Conservation (phyloP, 1,140 invertebrate genomes). For the Mercenaria mercenaria region DNA sequence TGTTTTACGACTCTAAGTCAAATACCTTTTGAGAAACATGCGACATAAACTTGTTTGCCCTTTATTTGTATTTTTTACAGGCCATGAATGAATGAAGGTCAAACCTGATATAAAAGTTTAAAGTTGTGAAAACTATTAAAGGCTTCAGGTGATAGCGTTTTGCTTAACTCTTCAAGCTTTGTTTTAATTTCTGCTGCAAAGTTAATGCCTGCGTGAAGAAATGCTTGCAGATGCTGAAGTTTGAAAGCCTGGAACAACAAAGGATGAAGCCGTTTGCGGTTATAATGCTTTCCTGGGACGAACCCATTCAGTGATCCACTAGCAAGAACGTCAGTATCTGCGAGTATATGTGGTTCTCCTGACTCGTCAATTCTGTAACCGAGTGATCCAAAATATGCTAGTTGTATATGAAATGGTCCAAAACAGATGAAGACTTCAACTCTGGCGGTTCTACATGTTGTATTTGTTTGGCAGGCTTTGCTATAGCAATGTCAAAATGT, state of each 20-base stretch:
- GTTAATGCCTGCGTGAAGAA: background rate
- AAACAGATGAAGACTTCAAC: constrained; percentile 51
- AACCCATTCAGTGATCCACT: constrained; percentile 85
- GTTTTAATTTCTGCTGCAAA: background rate
- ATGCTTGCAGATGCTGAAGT: background rate
- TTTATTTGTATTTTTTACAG: too few species aligned
- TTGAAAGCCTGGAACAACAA: constrained; percentile 74
- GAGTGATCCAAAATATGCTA: constrained; percentile 39
- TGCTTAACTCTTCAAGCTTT: background rate
- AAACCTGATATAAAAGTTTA: too few species aligned
- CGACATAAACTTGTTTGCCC: too few species aligned
- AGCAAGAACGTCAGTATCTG: constrained; percentile 84
- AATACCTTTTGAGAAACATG: too few species aligned
- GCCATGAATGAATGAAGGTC: too few species aligned
- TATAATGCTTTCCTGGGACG: constrained; percentile 86
- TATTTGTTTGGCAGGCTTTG: constrained; percentile 85
- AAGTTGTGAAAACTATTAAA: background rate
- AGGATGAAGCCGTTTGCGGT: constrained; percentile 86
- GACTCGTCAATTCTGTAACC: constrained; percentile 46
- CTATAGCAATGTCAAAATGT: constrained; percentile 85
- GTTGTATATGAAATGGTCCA: constrained; percentile 43
- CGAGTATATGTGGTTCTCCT: constrained; percentile 81
- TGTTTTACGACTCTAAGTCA: too few species aligned
- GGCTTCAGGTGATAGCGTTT: background rate
- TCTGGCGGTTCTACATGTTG: constrained; percentile 16